Evolutionary conservation across 2,888 invertebrate species (phyloP), one percentile per base, ranked within the genome.

Genomic region (Acanthococcus lagerstroemiae): DNA sequence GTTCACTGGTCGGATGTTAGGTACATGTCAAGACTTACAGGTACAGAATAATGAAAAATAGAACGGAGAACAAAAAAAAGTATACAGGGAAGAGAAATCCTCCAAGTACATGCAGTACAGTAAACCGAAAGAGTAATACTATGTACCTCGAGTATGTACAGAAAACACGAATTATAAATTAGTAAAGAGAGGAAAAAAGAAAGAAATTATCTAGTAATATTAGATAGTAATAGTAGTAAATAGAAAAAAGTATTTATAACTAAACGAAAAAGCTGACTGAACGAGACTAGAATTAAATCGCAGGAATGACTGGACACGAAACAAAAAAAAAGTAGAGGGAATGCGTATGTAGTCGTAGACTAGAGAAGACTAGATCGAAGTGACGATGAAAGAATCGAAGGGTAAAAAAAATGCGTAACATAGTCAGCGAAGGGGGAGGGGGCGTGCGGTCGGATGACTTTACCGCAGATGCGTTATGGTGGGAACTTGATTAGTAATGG

Each of bases 391-490:
- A 21, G 24, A 30, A n/a, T 46, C 44, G 25, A 46, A 45, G 26
- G 44, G 26, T 25, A 25, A 55, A 15, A 22, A 55, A 22, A 27
- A 26, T 25, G 55, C 52, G 52, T 37, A 15, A 37, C 7, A 37
- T 45, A 17, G 5, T 45, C 46, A 19, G 19, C 46, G 15, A 45
- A 45, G 4, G 46, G 19, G 4, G 4, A 45, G 6, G 15, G 46
- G 46, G 15, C 46, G 46, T 5, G n/a, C 46, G 6, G 46, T n/a
- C 6, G 52, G 24, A 22, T 9, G 52, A 15, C 24, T 25, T 55
- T 65, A 65, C 48, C 55, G 66, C 19, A 66, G 57, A 48, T 66
- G 66, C 55, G 66, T 66, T 7, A 66, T 57, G 26, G 66, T 66
- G n/a, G 66, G 30, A 27, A 66, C 52, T 17, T 66, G 66, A 24